Evolutionary conservation across 2,113 vertebrate species (phyloP).

Genomic region (Panthera leo): DNA sequence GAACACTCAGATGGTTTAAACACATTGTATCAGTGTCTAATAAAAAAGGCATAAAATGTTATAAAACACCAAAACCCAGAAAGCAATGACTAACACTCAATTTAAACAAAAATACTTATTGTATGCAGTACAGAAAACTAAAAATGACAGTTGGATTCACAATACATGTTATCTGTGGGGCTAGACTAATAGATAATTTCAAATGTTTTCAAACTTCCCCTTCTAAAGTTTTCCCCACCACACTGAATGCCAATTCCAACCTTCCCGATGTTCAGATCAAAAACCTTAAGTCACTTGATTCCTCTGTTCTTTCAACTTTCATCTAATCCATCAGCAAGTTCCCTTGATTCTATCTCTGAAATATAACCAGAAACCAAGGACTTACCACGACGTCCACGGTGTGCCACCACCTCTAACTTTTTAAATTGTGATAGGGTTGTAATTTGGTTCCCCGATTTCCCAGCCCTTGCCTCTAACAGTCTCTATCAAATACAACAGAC

Average conservation of each 20-base stretch:
- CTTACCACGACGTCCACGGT: background rate
- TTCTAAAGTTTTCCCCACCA: background rate
- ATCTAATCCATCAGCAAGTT: background rate
- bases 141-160: background rate
- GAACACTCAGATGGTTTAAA: background rate
- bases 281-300: background rate
- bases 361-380: background rate
- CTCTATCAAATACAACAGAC: background rate
- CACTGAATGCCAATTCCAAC: background rate
- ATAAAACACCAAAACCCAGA: background rate
- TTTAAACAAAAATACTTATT: background rate
- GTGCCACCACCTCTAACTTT: background rate
- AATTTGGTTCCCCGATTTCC: background rate
- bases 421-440: background rate
- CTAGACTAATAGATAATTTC: background rate
- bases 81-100: background rate
- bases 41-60: background rate
- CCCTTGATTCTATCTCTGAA: background rate
- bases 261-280: background rate
- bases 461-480: background rate
- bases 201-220: background rate
- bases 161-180: background rate
- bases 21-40: background rate
- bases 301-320: background rate
- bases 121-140: background rate